Evolutionary conservation across 1,140 invertebrate genomes (phyloP), one percentile per base, ranked within the genome.

Genomic region (Zaprionus capensis): DNA sequence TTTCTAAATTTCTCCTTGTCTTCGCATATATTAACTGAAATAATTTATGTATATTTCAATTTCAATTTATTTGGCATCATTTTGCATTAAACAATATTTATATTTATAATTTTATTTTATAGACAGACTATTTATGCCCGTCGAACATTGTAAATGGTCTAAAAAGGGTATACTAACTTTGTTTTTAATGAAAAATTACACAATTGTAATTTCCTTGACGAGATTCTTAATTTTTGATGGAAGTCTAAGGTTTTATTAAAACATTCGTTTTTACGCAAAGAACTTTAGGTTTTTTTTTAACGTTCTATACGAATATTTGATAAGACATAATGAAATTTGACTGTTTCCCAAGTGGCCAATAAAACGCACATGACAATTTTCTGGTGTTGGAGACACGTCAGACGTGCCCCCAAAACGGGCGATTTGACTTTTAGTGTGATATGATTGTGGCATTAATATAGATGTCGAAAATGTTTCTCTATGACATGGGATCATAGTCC

Each of bases 391-490:
- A 20, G n/a, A 34, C 15, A 24, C n/a, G 14, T 11, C 41, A 4
- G 57, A 67, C 65, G 71, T 38, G 76, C 78, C 58, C 24, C 64
- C 31, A 68, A 66, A 57, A 41, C 28, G 15, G 20, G 11, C 14
- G 41, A 53, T 44, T 17, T 38, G 24, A 46, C 14, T 24, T n/a
- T 28, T 20, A 46, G 66, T 79, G 55, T 58, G 69, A 41, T 65
- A 46, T 36, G 65, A 65, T 36, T 61, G 66, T 67, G 26, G 26
- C 17, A 49, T 22, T 49, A 20, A 44, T 36, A 26, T 36, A 20
- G 28, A 17, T 63, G 71, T 80, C 55, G 51, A 73, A 55, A 79
- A 82, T 51, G 7, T 49, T 74, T 38, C 31, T 44, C 41, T 2
- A 9, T 44, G 7, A 3, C 6, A 71, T 58, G 65, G 34, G 46